Evolutionary conservation across 2,797 vertebrate genomes (phyloP).

Genomic region (Kryptolebias ocellatus): DNA sequence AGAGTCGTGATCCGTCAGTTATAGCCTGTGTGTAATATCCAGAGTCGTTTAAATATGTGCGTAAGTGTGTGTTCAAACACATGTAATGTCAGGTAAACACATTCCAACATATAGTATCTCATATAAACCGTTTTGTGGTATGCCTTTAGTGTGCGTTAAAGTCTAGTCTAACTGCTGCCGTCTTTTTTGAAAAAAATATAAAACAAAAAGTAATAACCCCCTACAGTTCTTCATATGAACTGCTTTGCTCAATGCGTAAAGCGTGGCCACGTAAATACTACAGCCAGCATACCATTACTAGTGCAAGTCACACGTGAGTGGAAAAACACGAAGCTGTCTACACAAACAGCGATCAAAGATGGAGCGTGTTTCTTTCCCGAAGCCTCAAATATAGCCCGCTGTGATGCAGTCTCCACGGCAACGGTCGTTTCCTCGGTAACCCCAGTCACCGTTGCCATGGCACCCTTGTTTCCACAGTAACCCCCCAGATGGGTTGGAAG

Average conservation of each 20-base stretch:
- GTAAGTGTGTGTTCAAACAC: conserved; percentile 62
- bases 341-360: conserved; percentile 67
- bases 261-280: conserved; percentile 43
- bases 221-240: conserved; percentile 11
- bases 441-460: conserved; percentile 94
- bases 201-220: conserved; percentile 5
- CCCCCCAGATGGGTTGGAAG: conserved; percentile 89
- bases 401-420: conserved; percentile 94
- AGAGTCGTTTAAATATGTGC: conserved; percentile 63
- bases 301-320: conserved; percentile 43
- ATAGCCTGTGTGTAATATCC: conserved; percentile 63
- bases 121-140: conserved; percentile 67
- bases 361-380: conserved; percentile 85
- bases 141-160: conserved; percentile 73
- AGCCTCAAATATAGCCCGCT: conserved; percentile 87
- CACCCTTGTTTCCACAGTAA: conserved; percentile 89
- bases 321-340: conserved; percentile 30
- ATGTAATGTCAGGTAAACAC: conserved; percentile 64
- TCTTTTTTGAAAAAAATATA: conserved; percentile 14
- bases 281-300: conserved; percentile 35
- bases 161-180: conserved; percentile 67
- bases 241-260: conserved; percentile 39
- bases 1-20: conserved; percentile 66
- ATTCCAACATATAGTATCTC: conserved; percentile 63
- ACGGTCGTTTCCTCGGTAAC: conserved; percentile 94